Evolutionary conservation across 2,888 invertebrate species (phyloP).

Genomic region (Amblyjoppa proteus): DNA sequence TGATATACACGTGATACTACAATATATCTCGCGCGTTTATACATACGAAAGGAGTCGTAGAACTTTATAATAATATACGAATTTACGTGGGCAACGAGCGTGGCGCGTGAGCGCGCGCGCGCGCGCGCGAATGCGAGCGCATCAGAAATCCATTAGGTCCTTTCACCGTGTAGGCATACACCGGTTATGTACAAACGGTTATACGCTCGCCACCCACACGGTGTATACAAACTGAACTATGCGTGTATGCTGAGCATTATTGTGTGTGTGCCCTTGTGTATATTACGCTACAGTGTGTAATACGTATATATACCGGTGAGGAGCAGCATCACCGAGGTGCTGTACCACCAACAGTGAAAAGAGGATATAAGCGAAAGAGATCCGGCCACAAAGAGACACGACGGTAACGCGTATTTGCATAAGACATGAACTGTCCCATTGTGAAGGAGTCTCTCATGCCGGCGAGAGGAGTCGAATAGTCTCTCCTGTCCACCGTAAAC

Average conservation of each 20-base stretch:
- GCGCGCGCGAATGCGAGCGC: conserved; percentile 64
- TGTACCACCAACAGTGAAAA: conserved; percentile 47
- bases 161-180: conserved; percentile 74
- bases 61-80: conserved; percentile 65
- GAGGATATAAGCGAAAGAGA: conserved; percentile 54
- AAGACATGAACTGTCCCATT: conserved; percentile 74
- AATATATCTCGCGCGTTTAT: conserved; percentile 5
- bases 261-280: conserved; percentile 20
- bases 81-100: conserved; percentile 72
- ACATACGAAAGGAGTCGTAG: conserved; percentile 42
- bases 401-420: conserved; percentile 72
- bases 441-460: conserved; percentile 54
- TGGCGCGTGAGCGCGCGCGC: conserved; percentile 61
- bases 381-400: conserved; percentile 64
- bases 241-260: conserved; percentile 24
- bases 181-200: conserved; percentile 48
- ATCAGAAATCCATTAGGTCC: conserved; percentile 80
- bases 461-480: conserved; percentile 38
- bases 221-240: conserved; percentile 63
- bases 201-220: conserved; percentile 63
- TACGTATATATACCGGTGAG: conserved; percentile 23
- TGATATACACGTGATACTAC: conserved; percentile 10
- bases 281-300: neutral
- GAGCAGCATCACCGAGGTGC: conserved; percentile 53
- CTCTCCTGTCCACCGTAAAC: conserved; percentile 9